These are phyloP conservation scores for Cathartes aura DNA, from an alignment of 2,113 vertebrate genomes.

Conservation along the genomic window DNA sequence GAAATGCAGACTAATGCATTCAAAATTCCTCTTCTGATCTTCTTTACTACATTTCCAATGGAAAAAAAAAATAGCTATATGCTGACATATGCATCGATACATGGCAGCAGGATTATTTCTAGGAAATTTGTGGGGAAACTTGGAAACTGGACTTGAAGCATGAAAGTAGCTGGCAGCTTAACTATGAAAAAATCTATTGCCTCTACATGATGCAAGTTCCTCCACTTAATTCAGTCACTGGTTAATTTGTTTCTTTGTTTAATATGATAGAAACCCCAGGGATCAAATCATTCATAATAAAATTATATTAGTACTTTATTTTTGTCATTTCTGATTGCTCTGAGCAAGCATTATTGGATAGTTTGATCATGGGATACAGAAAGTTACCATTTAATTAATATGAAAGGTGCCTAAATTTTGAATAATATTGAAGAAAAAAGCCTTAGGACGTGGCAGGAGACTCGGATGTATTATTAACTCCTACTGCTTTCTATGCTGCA, in stretches of 20 bases:
- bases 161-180: constrained; percentile 14
- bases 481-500: neutral
- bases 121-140: neutral
- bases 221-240: constrained; percentile 63
- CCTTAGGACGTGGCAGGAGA: constrained; percentile 39
- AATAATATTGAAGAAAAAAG: constrained; percentile 59
- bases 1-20: neutral
- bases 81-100: neutral
- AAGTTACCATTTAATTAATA: constrained; percentile 71
- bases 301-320: constrained; percentile 69
- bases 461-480: constrained; percentile 41
- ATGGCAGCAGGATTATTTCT: neutral
- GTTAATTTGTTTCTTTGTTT: constrained; percentile 72
- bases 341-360: constrained; percentile 61
- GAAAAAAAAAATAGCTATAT: neutral
- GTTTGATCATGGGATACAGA: constrained; percentile 56
- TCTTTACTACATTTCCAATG: neutral
- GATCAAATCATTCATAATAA: constrained; percentile 68
- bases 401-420: constrained; percentile 62
- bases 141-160: constrained; percentile 3
- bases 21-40: neutral
- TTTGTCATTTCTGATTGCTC: constrained; percentile 65
- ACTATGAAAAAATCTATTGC: constrained; percentile 46
- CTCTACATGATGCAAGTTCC: constrained; percentile 39
- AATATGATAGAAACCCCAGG: constrained; percentile 70